Conservation (phyloP, 2,888 invertebrate species). For the Andrena fulva region DNA sequence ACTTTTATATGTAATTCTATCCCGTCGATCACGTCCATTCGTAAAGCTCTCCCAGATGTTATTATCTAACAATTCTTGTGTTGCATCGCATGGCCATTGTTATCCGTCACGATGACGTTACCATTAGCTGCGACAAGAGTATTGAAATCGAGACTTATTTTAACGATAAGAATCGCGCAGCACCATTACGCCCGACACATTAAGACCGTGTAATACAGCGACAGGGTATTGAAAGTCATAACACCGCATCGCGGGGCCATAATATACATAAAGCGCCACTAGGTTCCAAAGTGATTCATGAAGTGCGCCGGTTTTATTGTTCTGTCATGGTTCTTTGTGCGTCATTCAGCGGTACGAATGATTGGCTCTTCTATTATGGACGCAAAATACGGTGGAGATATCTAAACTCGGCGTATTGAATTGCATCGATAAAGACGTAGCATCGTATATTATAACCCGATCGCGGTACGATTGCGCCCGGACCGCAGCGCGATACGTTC, state of each 20-base stretch:
- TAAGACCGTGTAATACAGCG: slow-evolving; percentile 4
- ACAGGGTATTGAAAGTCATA: slow-evolving; percentile 35
- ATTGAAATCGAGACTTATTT: slow-evolving; percentile 16
- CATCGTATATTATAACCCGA: slow-evolving; percentile 41
- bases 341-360: slow-evolving; percentile 47
- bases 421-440: slow-evolving; percentile 25
- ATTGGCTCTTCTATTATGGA: slow-evolving; percentile 33
- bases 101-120: neutral
- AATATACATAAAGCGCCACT: slow-evolving; percentile 34
- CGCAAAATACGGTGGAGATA: slow-evolving; percentile 32
- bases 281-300: slow-evolving; percentile 48
- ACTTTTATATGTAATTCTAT: neutral
- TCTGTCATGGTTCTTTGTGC: slow-evolving; percentile 51
- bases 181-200: slow-evolving; percentile 10
- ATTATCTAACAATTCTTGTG: slow-evolving; percentile 1
- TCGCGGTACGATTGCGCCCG: slow-evolving; percentile 18
- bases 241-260: slow-evolving; percentile 25
- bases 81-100: neutral
- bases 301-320: slow-evolving; percentile 54
- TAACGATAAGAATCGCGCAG: slow-evolving; percentile 16
- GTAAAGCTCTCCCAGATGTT: neutral
- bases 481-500: slow-evolving; percentile 25
- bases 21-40: neutral
- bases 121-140: neutral
- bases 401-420: slow-evolving; percentile 33